These are phyloP conservation scores for Sander lucioperca DNA, from an alignment of 2,113 vertebrate genomes.

Conservation along the genomic window DNA sequence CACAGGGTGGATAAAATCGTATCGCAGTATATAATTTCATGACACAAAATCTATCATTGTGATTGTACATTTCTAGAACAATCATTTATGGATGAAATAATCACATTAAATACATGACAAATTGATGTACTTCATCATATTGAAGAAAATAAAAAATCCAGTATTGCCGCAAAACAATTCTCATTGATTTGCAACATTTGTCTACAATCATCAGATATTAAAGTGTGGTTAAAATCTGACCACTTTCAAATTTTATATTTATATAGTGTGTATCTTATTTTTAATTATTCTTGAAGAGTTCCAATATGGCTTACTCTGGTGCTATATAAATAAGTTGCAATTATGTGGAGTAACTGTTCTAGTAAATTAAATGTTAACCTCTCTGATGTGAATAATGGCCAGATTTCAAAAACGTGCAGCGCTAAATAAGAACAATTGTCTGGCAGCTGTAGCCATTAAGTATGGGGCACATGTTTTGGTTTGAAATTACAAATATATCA, in stretches of 20 bases:
- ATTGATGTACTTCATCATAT: too few species aligned
- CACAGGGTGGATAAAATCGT: not conserved
- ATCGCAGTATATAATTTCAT: too few species aligned
- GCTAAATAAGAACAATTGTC: not conserved
- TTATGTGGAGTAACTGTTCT: not conserved
- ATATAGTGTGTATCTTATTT: not conserved
- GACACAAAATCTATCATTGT: not conserved
- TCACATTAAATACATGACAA: not conserved
- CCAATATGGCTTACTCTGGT: too few species aligned
- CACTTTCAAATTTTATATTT: not conserved
- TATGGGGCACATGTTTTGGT: not conserved
- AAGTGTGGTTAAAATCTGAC: not conserved
- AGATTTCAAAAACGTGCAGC: not conserved
- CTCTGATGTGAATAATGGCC: not conserved
- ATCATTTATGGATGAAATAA: not conserved
- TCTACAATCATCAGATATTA: not conserved
- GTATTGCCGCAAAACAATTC: not conserved
- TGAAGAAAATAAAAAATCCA: too few species aligned
- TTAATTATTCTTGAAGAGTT: too few species aligned
- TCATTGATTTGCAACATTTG: not conserved
- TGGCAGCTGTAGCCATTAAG: constrained; percentile 1
- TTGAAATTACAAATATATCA: not conserved
- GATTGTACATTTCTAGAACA: too few species aligned
- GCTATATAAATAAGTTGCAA: too few species aligned
- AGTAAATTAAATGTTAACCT: not conserved